Evolutionary conservation across 2,797 vertebrate genomes (phyloP).

Genomic region (Leptodactylus fallax): DNA sequence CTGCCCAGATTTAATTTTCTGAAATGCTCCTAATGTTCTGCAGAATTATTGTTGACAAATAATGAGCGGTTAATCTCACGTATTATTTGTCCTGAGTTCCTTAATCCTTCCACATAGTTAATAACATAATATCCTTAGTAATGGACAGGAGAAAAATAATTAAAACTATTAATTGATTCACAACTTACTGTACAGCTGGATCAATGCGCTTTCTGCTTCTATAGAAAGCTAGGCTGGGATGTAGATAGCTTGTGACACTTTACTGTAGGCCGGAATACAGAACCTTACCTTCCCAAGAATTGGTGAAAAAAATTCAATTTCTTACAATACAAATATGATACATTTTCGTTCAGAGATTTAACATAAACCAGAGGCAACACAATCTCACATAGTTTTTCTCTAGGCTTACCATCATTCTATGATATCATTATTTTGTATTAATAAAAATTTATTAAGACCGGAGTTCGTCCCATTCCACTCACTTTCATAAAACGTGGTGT

Average conservation of each 20-base stretch:
- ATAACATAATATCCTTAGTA: background rate
- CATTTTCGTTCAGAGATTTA: too few species aligned
- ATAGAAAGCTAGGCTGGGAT: background rate
- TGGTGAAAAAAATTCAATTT: too few species aligned
- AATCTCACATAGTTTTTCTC: too few species aligned
- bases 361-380: too few species aligned
- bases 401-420: too few species aligned
- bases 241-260: background rate
- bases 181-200: background rate
- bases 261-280: too few species aligned
- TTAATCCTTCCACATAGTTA: background rate
- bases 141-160: background rate
- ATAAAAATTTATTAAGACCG: too few species aligned
- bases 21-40: background rate
- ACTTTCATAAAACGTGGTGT: too few species aligned
- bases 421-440: too few species aligned
- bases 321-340: too few species aligned
- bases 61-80: background rate
- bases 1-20: background rate
- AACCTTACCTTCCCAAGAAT: too few species aligned
- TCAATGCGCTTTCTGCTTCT: background rate
- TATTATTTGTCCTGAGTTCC: background rate
- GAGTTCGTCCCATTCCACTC: too few species aligned
- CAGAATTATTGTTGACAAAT: background rate
- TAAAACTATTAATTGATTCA: slow-evolving; percentile 5